Base-by-base conservation (phyloP, 2,888 invertebrate species). In the Parthenolecanium corni region DNA sequence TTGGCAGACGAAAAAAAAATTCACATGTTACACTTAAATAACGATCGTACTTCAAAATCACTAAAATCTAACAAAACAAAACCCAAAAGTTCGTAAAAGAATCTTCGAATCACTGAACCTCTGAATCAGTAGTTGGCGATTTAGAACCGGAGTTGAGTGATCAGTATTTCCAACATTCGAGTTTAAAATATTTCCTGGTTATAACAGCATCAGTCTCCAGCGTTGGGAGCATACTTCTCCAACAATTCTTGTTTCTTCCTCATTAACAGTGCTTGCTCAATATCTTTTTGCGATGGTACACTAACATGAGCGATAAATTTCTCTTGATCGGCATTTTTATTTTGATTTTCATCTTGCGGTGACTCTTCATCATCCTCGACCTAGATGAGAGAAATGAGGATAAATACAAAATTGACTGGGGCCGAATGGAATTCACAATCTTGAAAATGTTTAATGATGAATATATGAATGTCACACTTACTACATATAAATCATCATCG, bases 241-340 rank as follows among this genome's bases (percentile, higher is more conserved):
- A 97, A 73, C 46, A 98, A 77, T 74, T 96, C 94, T 73, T 86
- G 86, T 74, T 98, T 98, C 74, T 93, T 90, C 70, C 90, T 82
- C 67, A 82, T 80, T 0, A 98, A 77, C 63, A 98, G 76, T 0
- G 95, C 95, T 70, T 89, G 88, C 72, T 95, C 94, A 66, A 97
- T 86, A 73, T 96, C 93, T 74, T 87, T 85, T 74, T 96, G 95
- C 14, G 90, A 86, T 0, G 96, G 96, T 36, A 97, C 92, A 6
- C 91, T 85, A 51, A 93, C 93, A 73, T 93, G 92, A 20, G 87
- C 84, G 5, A 85, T 85, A 72, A 84, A 86, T 44, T 62, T 52
- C 5, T 31, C 31, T 9, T 31, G 31, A 31, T 31, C 31, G 4
- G 14, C 38, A 18, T 5, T 3, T 20, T 16, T 16, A 9, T n/a